A percentile compares a stretch with the other conserved stretches of the same genome.
phyloP scores from a whole-genome alignment of 1,140 invertebrate species.

The Pseudoatta argentina region DNA sequence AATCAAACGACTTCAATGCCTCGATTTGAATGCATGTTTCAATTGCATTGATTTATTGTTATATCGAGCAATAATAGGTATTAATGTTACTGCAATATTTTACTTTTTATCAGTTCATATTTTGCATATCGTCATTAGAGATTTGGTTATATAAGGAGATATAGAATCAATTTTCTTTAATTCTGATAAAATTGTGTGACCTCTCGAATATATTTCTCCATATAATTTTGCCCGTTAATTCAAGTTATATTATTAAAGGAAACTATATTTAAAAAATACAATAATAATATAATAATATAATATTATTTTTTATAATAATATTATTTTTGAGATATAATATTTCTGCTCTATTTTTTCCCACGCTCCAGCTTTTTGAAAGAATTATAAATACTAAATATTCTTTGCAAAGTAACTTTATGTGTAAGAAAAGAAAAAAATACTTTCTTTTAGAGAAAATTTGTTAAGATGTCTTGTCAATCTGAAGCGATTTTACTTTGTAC shows the following conservation, averaged over 20 bases:
- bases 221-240: not conserved
- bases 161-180: conserved; percentile 17
- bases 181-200: not conserved
- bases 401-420: not conserved
- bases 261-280: not conserved
- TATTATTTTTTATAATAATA: not conserved
- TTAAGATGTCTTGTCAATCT: not conserved
- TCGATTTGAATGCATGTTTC: not conserved
- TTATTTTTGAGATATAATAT: not conserved
- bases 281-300: not conserved
- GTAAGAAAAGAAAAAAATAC: not conserved
- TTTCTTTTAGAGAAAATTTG: not conserved
- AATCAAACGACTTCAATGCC: not conserved
- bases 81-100: conserved; percentile 6
- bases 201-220: not conserved
- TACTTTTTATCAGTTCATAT: not conserved
- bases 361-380: not conserved
- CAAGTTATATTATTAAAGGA: not conserved
- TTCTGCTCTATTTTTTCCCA: not conserved
- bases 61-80: not conserved
- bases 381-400: not conserved
- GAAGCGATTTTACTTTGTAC: not conserved
- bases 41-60: not conserved
- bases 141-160: not conserved
- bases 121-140: conserved; percentile 13